Conservation (phyloP, 2,888 invertebrate species). For the Gortyna flavago region DNA sequence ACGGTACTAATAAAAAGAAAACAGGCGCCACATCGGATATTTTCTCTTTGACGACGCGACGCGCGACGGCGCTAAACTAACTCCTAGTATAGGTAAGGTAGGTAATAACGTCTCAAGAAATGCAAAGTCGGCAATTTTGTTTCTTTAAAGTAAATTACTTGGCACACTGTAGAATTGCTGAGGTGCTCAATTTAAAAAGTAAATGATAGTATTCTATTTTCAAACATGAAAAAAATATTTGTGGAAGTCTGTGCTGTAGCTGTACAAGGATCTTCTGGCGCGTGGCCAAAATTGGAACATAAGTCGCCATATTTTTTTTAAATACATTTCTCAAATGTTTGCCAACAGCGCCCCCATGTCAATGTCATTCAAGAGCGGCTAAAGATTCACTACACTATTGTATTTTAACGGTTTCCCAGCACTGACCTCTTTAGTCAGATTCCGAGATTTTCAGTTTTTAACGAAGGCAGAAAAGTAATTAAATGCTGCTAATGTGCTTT, state of each 20-base stretch:
- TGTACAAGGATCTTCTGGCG: not conserved
- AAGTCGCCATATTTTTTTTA: not conserved
- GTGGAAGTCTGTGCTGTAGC: not conserved
- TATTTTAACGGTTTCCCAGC: not conserved
- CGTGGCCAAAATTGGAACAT: not conserved
- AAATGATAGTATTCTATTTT: not conserved
- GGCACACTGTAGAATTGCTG: slow-evolving; percentile 19
- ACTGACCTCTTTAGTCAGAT: not conserved
- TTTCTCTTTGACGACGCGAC: slow-evolving; percentile 1
- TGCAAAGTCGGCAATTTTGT: slow-evolving; percentile 62
- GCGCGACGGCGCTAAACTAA: slow-evolving; percentile 26
- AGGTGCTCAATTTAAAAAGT: slow-evolving; percentile 24
- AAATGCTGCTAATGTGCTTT: not conserved
- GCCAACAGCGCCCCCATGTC: not conserved
- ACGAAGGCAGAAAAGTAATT: not conserved
- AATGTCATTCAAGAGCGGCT: not conserved
- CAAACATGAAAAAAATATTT: not conserved
- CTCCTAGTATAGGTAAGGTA: slow-evolving; percentile 40
- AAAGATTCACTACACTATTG: not conserved
- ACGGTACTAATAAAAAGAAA: not conserved
- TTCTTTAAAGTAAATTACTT: slow-evolving; percentile 55
- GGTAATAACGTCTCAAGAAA: slow-evolving; percentile 56
- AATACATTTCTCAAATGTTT: not conserved
- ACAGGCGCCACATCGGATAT: not conserved
- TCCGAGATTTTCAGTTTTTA: not conserved